Base-by-base conservation (phyloP, 2,888 invertebrate genomes). In the Tricholauxania praeusta region DNA sequence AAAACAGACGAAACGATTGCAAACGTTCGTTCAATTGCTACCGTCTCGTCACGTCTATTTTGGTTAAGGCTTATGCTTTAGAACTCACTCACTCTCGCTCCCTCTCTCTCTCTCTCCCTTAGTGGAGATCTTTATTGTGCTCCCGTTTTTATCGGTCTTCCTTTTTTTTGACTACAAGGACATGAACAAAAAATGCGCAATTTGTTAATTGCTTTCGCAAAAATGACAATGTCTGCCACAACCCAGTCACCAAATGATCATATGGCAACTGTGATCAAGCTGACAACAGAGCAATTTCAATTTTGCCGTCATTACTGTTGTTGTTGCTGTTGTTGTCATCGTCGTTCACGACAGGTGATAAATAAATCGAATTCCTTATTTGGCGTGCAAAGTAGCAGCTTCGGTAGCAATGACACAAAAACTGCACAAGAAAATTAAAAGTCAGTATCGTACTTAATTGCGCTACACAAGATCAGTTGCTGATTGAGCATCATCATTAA, bases 281-380 rank as follows among this genome's bases (percentile, higher is more conserved):
- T 70, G 39, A 17, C 52, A 53, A 52, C 53, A 62, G 19, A 68
- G 55, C 14, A 53, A 63, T 53, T 63, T 63, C 52, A 70, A 52
- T 28, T 19, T 28, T 32, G 59, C 32, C 22, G 59, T 60, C 59
- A 51, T 64, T 64, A 22, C 28, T 64, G 22, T 14, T n/a, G 32
- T 10, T n/a, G 22, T 22, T 10, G 39, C 8, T 39, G 6, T 39
- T 10, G 10, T 59, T 12, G 67, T 55, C 39, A 47, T 19, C 17
- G 47, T 19, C 67, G 10, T 39, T 39, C 39, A 81, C 84, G 84
- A 85, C 84, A 84, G 85, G 85, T 84, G 84, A 84, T 85, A 86
- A 86, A 86, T 86, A 86, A 86, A 86, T 86, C 85, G 86, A 82
- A 84, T 81, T 67, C 78, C 79, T 74, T 79, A 77, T 78, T 75